Evolutionary conservation across 2,113 vertebrate species (phyloP).

Genomic region (Taxidea taxus): DNA sequence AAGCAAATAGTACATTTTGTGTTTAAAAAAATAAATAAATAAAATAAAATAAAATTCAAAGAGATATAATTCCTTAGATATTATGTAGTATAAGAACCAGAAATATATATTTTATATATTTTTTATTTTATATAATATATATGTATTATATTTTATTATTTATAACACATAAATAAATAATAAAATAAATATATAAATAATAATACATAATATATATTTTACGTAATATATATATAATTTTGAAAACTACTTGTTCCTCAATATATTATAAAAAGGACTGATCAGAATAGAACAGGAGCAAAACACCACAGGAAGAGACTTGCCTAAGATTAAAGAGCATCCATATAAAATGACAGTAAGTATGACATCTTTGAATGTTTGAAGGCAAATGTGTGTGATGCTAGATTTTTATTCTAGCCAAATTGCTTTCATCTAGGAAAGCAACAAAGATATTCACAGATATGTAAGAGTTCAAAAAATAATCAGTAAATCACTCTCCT

Average conservation of each 20-base stretch:
- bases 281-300: not conserved
- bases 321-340: not conserved
- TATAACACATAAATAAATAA: too few species aligned
- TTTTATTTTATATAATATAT: too few species aligned
- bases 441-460: not conserved
- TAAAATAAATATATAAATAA: too few species aligned
- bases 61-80: not conserved
- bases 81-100: not conserved
- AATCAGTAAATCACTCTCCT: not conserved
- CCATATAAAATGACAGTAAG: not conserved
- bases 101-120: not conserved
- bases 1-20: too few species aligned
- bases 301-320: not conserved
- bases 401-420: not conserved
- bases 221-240: not conserved
- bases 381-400: not conserved
- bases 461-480: not conserved
- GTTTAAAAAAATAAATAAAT: too few species aligned
- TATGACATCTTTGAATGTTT: not conserved
- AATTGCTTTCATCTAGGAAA: slow-evolving; percentile 20
- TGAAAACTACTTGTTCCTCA: not conserved
- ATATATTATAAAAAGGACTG: not conserved
- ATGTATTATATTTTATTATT: too few species aligned
- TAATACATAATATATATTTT: too few species aligned
- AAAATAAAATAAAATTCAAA: not conserved